These are phyloP conservation scores for Gobionotothen gibberifrons DNA, from an alignment of 2,797 vertebrate genomes.

Conservation along the genomic window DNA sequence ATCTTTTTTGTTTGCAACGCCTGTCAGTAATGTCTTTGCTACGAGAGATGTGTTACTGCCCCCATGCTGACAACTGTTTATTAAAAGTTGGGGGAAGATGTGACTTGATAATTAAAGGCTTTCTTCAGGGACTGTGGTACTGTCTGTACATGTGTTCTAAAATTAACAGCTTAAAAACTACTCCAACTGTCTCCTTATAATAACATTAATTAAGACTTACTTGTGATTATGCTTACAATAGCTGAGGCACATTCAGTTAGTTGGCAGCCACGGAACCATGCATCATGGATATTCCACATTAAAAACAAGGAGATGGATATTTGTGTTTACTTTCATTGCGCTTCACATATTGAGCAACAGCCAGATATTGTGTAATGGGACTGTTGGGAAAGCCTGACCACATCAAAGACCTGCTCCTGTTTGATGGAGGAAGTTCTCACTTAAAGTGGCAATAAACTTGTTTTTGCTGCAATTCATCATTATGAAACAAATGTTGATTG, in stretches of 20 bases:
- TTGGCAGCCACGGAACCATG: no score
- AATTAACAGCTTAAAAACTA: constrained; percentile 7
- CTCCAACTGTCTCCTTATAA: no score
- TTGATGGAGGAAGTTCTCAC: constrained; percentile 1
- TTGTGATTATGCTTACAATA: background rate
- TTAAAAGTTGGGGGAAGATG: constrained; percentile 24
- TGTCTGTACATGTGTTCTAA: background rate
- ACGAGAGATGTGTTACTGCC: constrained; percentile 16
- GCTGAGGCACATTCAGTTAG: background rate
- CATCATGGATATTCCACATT: background rate
- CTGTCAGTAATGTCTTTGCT: constrained; percentile 34
- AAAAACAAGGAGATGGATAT: constrained; percentile 5
- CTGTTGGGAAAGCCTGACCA: background rate
- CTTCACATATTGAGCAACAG: constrained; percentile 10
- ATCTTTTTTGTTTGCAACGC: constrained; percentile 11
- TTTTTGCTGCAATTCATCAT: no score
- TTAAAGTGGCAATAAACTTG: no score
- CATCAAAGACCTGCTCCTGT: constrained; percentile 2
- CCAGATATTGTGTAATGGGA: constrained; percentile 6
- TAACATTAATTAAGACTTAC: background rate
- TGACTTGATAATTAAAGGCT: constrained; percentile 36
- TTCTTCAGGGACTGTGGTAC: constrained; percentile 5
- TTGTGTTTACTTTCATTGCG: constrained; percentile 1
- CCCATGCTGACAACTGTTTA: constrained; percentile 16
- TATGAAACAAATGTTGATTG: no score